Evolutionary conservation across 92 coral and sea anemone species (phyloP).

Genomic region (Chrysogorgia sp.): DNA sequence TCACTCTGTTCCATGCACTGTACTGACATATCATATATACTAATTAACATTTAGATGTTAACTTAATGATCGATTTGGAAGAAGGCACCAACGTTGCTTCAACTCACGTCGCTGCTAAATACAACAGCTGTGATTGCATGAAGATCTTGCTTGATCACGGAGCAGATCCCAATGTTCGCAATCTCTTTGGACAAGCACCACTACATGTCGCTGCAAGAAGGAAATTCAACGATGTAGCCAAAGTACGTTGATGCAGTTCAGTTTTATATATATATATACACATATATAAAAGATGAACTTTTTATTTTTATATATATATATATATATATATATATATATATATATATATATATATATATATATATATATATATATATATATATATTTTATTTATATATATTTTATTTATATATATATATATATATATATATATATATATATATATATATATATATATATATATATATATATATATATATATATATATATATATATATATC

Average conservation of each 20-base stretch:
- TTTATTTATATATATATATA: no score
- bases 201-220: constrained; percentile 30
- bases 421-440: no score
- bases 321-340: no score
- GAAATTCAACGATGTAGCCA: constrained; percentile 30
- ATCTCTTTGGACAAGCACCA: constrained; percentile 29
- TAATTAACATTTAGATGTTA: constrained; percentile 2
- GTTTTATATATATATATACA: background rate
- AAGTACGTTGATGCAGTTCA: background rate
- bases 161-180: constrained; percentile 19
- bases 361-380: background rate
- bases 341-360: no score
- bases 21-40: background rate
- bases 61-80: constrained; percentile 10
- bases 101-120: constrained; percentile 29
- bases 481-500: no score
- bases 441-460: no score
- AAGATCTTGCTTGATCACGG: constrained; percentile 27
- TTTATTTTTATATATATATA: no score
- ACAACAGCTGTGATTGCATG: constrained; percentile 27
- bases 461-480: no score
- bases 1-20: background rate
- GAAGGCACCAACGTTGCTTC: constrained; percentile 21
- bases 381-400: no score
- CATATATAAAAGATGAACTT: background rate